Evolutionary conservation across 2,797 vertebrate genomes (phyloP), one percentile per base, ranked within the genome.

Genomic region (Silurus aristotelis): DNA sequence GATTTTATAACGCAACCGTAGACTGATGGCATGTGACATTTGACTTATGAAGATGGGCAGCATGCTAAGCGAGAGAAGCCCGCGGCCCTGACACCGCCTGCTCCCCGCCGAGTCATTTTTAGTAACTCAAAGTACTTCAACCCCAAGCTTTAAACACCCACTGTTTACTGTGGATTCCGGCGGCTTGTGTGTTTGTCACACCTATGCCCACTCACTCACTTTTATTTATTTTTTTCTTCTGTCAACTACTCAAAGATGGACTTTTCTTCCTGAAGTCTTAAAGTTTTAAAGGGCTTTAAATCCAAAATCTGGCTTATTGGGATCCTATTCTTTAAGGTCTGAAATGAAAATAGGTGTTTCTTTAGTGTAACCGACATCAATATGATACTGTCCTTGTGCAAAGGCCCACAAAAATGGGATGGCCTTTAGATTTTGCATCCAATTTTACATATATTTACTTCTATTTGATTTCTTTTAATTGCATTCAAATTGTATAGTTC

Each of bases 11-110:
- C 87, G 60, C 61, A 85, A 68, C 84, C 78, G 66, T 86, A 90
- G 91, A 93, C 89, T 85, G 90, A 94, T 93, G 90, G 91, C 92
- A 91, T 94, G 91, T 94, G 93, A 94, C 93, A 94, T 94, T 94
- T 94, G 93, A 95, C 94, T 94, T 94, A 94, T 94, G 91, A 92
- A 90, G 87, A 87, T 90, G 85, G 89, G 60, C 89, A 87, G 89
- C 91, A 91, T 91, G 90, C 91, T 88, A 56, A 27, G 68, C 14
- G 60, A 79, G 91, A 88, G 70, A 75, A 91, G 89, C 91, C 38
- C 9, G 91, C 89, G 84, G 80, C 88, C 78, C 85, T 90, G 91
- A 91, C 89, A 88, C 90, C 88, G 89, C 89, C 92, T 92, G 92
- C 93, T 93, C 93, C 93, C 90, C 77, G 86, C 91, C 1, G 80